Conservation (phyloP, 1,140 invertebrate species). For the Cyrtorhinus lividipennis region DNA sequence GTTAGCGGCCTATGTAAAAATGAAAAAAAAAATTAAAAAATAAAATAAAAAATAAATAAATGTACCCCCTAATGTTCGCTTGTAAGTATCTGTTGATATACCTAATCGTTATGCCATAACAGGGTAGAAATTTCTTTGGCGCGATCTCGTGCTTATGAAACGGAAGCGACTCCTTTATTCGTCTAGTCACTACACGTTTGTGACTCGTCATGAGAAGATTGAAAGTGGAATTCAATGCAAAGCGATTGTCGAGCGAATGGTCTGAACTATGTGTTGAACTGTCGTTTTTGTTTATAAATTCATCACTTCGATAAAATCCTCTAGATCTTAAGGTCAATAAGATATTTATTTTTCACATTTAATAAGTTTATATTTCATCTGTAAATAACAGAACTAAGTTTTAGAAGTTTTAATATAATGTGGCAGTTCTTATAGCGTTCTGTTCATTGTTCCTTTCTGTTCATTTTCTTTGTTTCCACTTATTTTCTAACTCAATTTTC, state of each 20-base stretch:
- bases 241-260: too few relatives aligned
- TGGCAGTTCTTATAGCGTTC: background rate
- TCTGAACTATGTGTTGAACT: too few relatives aligned
- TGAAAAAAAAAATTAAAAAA: too few relatives aligned
- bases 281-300: too few relatives aligned
- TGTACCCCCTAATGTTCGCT: slow-evolving; percentile 1
- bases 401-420: slow-evolving; percentile 1
- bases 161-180: background rate
- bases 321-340: background rate
- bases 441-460: background rate
- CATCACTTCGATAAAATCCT: too few relatives aligned
- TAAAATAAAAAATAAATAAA: too few relatives aligned
- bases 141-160: background rate
- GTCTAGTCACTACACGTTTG: background rate
- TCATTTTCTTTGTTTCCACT: background rate
- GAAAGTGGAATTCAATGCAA: too few relatives aligned
- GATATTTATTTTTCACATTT: slow-evolving; percentile 5
- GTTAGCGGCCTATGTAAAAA: slow-evolving; percentile 14
- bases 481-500: too few relatives aligned
- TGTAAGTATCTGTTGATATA: slow-evolving; percentile 3
- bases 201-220: background rate
- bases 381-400: slow-evolving; percentile 4
- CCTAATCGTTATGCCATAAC: background rate
- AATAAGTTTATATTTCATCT: background rate
- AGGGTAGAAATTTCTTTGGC: background rate